These are phyloP conservation scores for Mustelus asterias DNA, from an alignment of 2,113 vertebrate genomes.

Conservation along the genomic window DNA sequence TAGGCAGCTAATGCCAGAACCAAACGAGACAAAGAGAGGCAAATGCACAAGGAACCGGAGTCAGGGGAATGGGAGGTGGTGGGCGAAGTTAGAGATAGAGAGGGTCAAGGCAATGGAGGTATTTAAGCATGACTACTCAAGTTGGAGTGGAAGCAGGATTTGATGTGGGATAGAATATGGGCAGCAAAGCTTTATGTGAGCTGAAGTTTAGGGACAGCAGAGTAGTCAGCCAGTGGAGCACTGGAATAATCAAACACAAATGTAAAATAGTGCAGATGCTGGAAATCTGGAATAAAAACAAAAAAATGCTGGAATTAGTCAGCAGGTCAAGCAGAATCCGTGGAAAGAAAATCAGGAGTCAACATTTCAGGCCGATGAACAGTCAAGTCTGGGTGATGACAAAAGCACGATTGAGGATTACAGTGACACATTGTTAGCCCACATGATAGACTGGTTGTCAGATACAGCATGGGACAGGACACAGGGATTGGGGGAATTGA, in stretches of 20 bases:
- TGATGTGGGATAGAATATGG: not conserved
- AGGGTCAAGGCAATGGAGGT: not conserved
- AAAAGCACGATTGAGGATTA: not conserved
- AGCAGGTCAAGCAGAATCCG: too few relatives aligned
- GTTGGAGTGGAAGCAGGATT: not conserved
- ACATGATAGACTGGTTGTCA: not conserved
- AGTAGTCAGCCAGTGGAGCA: not conserved
- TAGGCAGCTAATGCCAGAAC: too few relatives aligned
- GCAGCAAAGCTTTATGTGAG: not conserved
- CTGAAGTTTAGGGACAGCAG: not conserved
- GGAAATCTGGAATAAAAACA: too few relatives aligned
- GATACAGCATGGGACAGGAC: not conserved
- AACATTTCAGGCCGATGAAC: too few relatives aligned
- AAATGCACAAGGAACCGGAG: not conserved
- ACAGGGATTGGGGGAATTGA: not conserved
- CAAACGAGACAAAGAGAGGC: too few relatives aligned
- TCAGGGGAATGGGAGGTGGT: not conserved
- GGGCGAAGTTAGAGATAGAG: not conserved
- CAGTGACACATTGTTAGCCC: not conserved
- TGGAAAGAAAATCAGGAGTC: too few relatives aligned
- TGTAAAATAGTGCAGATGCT: too few relatives aligned
- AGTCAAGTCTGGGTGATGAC: not conserved
- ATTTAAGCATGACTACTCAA: not conserved
- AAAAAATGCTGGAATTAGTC: too few relatives aligned
- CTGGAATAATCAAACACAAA: not conserved